Conservation (phyloP, 2,888 invertebrate species). For the Sycophila texana region DNA sequence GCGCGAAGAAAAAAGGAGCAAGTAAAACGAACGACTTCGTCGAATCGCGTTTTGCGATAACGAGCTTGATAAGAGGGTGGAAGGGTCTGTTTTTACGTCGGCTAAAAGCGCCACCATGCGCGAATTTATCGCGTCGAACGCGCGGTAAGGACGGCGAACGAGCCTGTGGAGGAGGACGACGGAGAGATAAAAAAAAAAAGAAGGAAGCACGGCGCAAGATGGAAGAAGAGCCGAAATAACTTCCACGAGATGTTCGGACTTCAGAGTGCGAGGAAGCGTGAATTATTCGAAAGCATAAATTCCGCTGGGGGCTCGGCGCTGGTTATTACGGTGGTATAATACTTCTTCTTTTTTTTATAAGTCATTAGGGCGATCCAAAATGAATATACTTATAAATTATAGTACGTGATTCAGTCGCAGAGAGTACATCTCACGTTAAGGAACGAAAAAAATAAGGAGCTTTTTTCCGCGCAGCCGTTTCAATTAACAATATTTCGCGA, state of each 20-base stretch:
- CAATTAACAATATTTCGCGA: no score
- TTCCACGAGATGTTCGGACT: constrained; percentile 7
- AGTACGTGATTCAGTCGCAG: no score
- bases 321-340: neutral
- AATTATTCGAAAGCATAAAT: constrained; percentile 32
- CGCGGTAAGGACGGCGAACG: no score
- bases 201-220: neutral
- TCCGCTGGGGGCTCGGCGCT: neutral
- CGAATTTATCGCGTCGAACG: constrained; percentile 33
- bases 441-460: no score
- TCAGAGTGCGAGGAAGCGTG: constrained; percentile 5
- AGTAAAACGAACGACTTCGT: constrained; percentile 24
- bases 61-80: constrained; percentile 34
- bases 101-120: neutral
- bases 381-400: constrained; percentile 16
- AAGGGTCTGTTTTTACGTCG: no score
- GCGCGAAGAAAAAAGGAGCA: no score
- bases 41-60: constrained; percentile 41
- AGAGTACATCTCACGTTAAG: no score
- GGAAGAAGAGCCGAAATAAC: constrained; percentile 1
- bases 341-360: constrained; percentile 1
- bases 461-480: no score
- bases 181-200: neutral
- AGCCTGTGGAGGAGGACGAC: neutral
- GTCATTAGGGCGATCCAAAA: constrained; percentile 12